Evolutionary conservation across 2,797 vertebrate genomes (phyloP), one percentile per base, ranked within the genome.

Genomic region (Valencia hispanica): DNA sequence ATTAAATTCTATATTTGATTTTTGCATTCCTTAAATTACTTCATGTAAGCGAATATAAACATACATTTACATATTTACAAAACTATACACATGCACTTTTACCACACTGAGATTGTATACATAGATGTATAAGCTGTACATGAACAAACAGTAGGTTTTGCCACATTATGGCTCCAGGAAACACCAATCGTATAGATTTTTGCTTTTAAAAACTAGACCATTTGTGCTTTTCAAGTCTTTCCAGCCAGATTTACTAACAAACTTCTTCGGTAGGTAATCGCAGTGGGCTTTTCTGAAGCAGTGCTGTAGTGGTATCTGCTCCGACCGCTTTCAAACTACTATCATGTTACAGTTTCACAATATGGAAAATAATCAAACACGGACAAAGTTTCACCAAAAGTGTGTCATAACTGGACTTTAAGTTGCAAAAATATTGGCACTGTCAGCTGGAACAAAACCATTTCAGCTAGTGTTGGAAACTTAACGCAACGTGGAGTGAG

Each of bases 1-100:
- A 95, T 95, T 94, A 95, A 93, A 94, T 92, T 93, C 92, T 94
- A 94, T 94, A 91, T 93, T 94, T 86, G 93, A 94, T 93, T 92
- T 94, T 89, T 92, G 93, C 94, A 95, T 94, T 94, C 93, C 91
- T 94, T 95, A 93, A 95, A 94, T 95, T 94, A 95, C 92, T 94
- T 94, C 82, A 94, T 92, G 89, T 93, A 93, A 92, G 94, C 91
- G 72, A 87, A 93, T 95, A 96, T 94, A 95, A 93, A 95, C 94
- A 94, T 76, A 92, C 87, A 93, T 94, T 91, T 95, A 95, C 94
- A 94, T 94, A 94, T 94, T 91, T 94, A 94, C 94, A 95, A 76
- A 93, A 91, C 91, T 95, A 93, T 95, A 93, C 92, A 94, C 94
- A 95, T 94, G 93, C 94, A 94, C 90, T 88, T 88, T 89, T 89